A percentile compares a stretch with the other conserved stretches of the same genome.
Conservation (phyloP, 2,888 invertebrate species). For the Hesperia comma region DNA sequence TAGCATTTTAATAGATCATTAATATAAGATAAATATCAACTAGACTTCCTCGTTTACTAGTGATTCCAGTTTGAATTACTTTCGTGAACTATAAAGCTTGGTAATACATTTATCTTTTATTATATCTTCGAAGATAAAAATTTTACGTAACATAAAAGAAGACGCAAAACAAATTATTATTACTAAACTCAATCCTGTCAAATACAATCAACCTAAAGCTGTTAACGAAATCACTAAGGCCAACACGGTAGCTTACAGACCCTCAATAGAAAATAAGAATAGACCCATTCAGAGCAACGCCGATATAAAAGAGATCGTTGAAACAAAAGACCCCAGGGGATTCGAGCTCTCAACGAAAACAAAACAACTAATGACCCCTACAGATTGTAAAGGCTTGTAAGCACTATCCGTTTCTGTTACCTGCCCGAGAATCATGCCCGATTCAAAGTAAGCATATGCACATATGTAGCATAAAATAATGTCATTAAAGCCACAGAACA, state of each 20-base stretch:
- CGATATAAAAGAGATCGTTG: conserved; percentile 34
- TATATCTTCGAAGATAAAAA: background rate
- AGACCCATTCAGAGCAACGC: conserved; percentile 33
- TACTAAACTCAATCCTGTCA: conserved; percentile 24
- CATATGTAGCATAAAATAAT: conserved; percentile 1
- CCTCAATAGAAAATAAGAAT: conserved; percentile 33
- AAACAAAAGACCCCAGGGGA: conserved; percentile 35
- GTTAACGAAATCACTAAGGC: conserved; percentile 37
- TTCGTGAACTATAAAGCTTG: background rate
- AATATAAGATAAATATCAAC: conserved; percentile 14
- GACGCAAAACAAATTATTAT: conserved; percentile 25
- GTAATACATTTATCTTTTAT: background rate
- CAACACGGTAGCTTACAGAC: conserved; percentile 35
- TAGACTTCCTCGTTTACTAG: conserved; percentile 6
- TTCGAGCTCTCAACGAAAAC: conserved; percentile 47
- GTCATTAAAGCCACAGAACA: background rate
- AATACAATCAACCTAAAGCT: conserved; percentile 34
- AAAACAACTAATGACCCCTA: conserved; percentile 63
- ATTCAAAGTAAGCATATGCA: conserved; percentile 13
- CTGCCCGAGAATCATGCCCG: conserved; percentile 13
- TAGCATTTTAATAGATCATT: conserved; percentile 16
- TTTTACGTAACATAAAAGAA: conserved; percentile 8
- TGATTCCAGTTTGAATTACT: conserved; percentile 1
- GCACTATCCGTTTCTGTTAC: conserved; percentile 33
- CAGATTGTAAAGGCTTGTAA: conserved; percentile 52